phyloP scores from a whole-genome alignment of 2,797 vertebrate species.

The Clamator glandarius region DNA sequence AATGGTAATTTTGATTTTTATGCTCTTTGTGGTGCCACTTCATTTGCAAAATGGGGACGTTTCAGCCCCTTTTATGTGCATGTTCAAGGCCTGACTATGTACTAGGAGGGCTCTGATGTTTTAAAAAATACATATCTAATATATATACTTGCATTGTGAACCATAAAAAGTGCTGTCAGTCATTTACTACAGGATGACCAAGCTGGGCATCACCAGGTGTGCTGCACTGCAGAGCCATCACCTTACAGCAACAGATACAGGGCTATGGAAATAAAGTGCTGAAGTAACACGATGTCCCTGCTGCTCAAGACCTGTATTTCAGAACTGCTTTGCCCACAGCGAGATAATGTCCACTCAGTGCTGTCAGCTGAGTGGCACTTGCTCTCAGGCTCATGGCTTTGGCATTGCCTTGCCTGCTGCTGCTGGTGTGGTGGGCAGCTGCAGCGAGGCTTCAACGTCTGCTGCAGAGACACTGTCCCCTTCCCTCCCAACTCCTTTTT shows the following conservation, averaged over 20 bases:
- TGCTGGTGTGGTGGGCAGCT: neutral
- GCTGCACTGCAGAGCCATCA: neutral
- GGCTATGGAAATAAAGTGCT: neutral
- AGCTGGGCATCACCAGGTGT: neutral
- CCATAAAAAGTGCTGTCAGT: neutral
- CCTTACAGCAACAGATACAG: neutral
- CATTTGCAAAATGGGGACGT: neutral
- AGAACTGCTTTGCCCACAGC: neutral
- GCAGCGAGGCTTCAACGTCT: neutral
- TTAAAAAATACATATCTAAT: neutral
- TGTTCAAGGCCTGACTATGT: neutral
- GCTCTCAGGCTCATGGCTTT: neutral
- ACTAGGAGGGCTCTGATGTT: neutral
- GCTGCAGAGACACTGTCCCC: neutral
- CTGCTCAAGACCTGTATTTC: neutral
- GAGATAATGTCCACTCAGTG: rapidly evolving
- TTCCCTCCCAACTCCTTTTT: neutral
- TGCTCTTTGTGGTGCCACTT: neutral
- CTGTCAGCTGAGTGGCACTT: rapidly evolving
- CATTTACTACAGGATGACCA: neutral
- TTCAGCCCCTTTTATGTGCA: neutral
- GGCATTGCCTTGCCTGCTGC: neutral
- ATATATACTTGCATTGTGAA: neutral
- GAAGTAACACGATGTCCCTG: neutral
- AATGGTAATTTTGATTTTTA: neutral